Percentiles rank a stretch among this genome's conserved stretches.
Conservation (phyloP, 2,113 vertebrate genomes). For the Catagonus wagneri region DNA sequence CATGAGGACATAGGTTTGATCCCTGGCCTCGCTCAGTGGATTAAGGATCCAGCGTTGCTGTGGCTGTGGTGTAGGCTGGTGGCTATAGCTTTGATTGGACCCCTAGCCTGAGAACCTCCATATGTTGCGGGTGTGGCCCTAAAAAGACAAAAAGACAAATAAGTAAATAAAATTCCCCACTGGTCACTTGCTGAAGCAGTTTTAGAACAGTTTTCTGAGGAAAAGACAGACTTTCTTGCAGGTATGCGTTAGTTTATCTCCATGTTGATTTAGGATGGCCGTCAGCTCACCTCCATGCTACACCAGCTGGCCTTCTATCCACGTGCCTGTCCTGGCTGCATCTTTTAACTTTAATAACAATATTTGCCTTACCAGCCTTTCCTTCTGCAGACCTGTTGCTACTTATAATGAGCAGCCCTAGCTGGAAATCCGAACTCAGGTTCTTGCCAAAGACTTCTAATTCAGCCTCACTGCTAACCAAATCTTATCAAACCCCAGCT, state of each 20-base stretch:
- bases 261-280: not conserved
- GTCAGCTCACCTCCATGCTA: not conserved
- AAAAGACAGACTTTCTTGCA: not conserved
- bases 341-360: not conserved
- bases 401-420: not conserved
- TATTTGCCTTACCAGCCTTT: not conserved
- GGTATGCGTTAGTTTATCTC: not conserved
- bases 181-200: not conserved
- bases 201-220: constrained; percentile 3
- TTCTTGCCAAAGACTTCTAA: not conserved
- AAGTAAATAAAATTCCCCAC: too few relatives aligned
- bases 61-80: too few relatives aligned
- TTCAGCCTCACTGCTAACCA: not conserved
- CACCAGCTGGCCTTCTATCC: not conserved
- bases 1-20: too few relatives aligned
- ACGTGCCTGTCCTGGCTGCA: not conserved
- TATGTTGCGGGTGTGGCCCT: too few relatives aligned
- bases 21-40: too few relatives aligned
- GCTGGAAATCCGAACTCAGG: not conserved
- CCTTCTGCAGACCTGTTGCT: not conserved
- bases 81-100: too few relatives aligned
- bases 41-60: too few relatives aligned
- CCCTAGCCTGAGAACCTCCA: too few relatives aligned
- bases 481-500: not conserved
- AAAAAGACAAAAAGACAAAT: too few relatives aligned